Percentiles rank a stretch among this genome's conserved stretches.
These are phyloP conservation scores for Dolichallabes microphthalmus DNA, from an alignment of 2,113 vertebrate genomes.

Conservation along the genomic window DNA sequence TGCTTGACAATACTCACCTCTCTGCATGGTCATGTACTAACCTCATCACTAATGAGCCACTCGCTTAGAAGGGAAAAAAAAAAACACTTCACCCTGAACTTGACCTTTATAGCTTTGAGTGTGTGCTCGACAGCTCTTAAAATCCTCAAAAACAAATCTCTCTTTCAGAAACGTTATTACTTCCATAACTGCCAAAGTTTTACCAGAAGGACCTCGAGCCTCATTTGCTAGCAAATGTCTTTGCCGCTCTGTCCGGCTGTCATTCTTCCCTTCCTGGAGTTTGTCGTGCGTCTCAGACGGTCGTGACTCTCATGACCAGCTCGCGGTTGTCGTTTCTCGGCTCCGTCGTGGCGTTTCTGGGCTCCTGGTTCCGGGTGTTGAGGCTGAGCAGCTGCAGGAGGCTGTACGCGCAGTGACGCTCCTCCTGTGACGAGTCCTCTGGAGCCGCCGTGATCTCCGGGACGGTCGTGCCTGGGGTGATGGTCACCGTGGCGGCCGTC, in stretches of 20 bases:
- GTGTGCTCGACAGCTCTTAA: constrained; percentile 1
- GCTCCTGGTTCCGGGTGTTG: constrained; percentile 58
- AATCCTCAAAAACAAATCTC: background rate
- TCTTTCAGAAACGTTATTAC: background rate
- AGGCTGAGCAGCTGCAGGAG: constrained; percentile 87
- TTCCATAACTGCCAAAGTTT: constrained; percentile 4
- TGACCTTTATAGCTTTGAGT: background rate
- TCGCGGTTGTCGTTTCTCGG: constrained; percentile 78
- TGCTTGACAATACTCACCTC: constrained; percentile 26
- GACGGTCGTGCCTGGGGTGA: constrained; percentile 6
- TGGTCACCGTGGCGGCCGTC: constrained; percentile 3
- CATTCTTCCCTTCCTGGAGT: constrained; percentile 14
- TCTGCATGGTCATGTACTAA: constrained; percentile 16
- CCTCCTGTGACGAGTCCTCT: constrained; percentile 38
- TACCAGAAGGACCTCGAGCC: background rate
- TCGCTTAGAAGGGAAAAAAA: background rate
- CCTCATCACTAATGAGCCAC: background rate
- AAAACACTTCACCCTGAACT: background rate
- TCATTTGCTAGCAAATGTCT: constrained; percentile 1
- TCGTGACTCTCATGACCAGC: constrained; percentile 90
- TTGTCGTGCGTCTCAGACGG: constrained; percentile 72
- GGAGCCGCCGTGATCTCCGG: background rate
- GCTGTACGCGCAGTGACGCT: constrained; percentile 86
- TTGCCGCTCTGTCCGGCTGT: background rate
- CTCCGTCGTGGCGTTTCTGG: constrained; percentile 48